phyloP scores from a whole-genome alignment of 2,797 vertebrate genomes.

The Petrocephalus schoutedeni region DNA sequence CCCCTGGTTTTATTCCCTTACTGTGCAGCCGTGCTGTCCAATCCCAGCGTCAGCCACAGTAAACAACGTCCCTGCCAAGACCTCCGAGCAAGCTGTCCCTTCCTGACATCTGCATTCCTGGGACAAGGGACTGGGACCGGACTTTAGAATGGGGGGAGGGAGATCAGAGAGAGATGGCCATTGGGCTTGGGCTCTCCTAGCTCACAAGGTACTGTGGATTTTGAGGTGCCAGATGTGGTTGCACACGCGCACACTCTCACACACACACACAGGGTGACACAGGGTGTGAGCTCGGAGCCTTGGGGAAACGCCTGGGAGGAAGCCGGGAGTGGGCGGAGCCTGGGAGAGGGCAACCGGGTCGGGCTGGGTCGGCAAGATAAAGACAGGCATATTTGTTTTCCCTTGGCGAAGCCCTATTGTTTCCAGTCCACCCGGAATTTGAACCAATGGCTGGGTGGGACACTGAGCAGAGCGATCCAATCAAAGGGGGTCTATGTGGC shows the following conservation, averaged over 20 bases:
- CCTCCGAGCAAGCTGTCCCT: not conserved
- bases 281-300: not conserved
- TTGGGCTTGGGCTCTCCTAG: not conserved
- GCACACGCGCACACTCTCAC: not conserved
- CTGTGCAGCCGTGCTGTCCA: not conserved
- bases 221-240: not conserved
- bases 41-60: constrained; percentile 9
- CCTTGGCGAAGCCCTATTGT: not conserved
- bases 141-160: not conserved
- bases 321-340: not conserved
- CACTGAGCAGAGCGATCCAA: not conserved
- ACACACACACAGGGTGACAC: not conserved
- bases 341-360: not conserved
- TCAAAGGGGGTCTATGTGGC: not conserved
- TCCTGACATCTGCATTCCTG: constrained; percentile 13
- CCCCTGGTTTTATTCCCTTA: constrained; percentile 8
- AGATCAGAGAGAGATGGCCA: not conserved
- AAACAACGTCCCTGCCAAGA: constrained; percentile 28
- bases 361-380: not conserved
- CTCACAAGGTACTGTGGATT: not conserved
- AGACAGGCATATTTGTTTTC: constrained; percentile 14
- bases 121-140: not conserved
- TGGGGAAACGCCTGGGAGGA: constrained; percentile 4
- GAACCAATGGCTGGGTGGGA: not conserved
- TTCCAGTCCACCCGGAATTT: constrained; percentile 4